Percentiles rank a stretch among this genome's conserved stretches.
These are phyloP conservation scores for Trachurus trachurus DNA, from an alignment of 2,797 vertebrate genomes.

Conservation along the genomic window DNA sequence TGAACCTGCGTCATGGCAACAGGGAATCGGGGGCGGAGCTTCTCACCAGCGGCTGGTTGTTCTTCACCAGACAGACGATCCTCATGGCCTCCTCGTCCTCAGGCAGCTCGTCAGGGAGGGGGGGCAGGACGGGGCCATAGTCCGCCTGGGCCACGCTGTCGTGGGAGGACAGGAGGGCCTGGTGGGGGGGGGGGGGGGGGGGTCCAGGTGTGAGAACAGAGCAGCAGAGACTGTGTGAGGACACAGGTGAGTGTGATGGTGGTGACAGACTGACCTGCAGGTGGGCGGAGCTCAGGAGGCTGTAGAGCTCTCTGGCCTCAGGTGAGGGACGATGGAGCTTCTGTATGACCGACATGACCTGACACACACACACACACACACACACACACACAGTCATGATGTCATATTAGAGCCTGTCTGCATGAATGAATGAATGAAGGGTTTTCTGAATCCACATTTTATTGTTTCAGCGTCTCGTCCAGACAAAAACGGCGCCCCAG, in stretches of 20 bases:
- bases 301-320: constrained; percentile 88
- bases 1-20: no score
- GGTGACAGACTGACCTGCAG: constrained; percentile 82
- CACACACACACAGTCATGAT: no score
- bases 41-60: constrained; percentile 93
- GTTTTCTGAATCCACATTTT: no score
- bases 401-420: no score
- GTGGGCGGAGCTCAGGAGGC: constrained; percentile 87
- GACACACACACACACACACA: not conserved
- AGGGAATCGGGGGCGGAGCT: no score
- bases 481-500: no score
- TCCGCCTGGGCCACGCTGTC: constrained; percentile 92
- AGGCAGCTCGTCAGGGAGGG: constrained; percentile 89
- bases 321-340: constrained; percentile 75
- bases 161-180: constrained; percentile 93
- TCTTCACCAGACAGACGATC: constrained; percentile 95
- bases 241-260: not conserved
- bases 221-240: not conserved
- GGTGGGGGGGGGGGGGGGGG: not conserved
- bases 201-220: not conserved
- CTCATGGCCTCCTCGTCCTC: constrained; percentile 93
- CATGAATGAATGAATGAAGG: no score
- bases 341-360: constrained; percentile 83
- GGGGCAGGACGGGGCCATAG: constrained; percentile 89
- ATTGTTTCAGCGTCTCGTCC: no score